These are phyloP conservation scores for Blomia tropicalis DNA, from an alignment of 2,888 invertebrate genomes.

Conservation along the genomic window DNA sequence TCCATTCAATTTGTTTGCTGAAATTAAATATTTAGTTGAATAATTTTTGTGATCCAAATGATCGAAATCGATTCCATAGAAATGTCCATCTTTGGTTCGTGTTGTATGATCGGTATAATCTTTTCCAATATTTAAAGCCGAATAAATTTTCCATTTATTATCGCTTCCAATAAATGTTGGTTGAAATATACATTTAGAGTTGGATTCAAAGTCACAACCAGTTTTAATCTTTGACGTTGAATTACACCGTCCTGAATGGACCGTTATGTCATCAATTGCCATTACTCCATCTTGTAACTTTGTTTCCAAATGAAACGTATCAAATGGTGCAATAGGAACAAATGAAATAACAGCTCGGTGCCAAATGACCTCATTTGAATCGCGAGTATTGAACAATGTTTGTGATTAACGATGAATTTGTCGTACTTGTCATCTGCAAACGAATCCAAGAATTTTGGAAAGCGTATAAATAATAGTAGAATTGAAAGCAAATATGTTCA, in stretches of 20 bases:
- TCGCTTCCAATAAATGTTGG: background rate
- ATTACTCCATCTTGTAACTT: background rate
- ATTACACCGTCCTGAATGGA: background rate
- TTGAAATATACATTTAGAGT: background rate
- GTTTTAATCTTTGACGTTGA: background rate
- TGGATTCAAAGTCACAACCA: background rate
- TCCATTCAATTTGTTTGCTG: background rate
- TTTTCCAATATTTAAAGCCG: background rate
- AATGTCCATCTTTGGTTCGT: background rate
- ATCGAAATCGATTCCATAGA: conserved; percentile 2
- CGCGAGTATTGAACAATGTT: background rate
- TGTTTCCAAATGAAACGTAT: background rate
- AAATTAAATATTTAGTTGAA: background rate
- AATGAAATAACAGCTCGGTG: background rate
- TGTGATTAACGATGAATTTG: background rate
- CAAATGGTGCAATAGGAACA: background rate
- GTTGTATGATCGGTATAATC: background rate
- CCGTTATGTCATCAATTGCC: background rate
- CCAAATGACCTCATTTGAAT: background rate
- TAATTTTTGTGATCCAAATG: background rate
- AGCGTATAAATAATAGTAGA: conserved; percentile 3
- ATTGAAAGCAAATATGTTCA: background rate
- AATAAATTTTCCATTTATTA: background rate
- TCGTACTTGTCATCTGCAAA: background rate
- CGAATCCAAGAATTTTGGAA: background rate